These are phyloP conservation scores for Euura saliciscinereae DNA, from an alignment of 1,140 invertebrate species.

Conservation along the genomic window DNA sequence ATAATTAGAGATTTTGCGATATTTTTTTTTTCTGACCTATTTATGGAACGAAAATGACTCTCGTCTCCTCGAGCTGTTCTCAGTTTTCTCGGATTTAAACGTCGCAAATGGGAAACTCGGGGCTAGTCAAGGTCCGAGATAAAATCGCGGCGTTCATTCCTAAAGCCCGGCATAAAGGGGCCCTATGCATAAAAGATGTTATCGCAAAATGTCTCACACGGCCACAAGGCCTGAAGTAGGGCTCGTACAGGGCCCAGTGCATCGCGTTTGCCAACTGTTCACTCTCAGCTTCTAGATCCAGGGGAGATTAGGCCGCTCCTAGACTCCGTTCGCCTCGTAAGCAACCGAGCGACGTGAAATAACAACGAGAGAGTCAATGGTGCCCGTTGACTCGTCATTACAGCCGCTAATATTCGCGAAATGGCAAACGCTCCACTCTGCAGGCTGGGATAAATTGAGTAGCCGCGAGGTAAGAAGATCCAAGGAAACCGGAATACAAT, in stretches of 20 bases:
- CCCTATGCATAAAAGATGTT: constrained; percentile 7
- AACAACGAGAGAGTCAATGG: constrained; percentile 3
- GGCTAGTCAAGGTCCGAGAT: not conserved
- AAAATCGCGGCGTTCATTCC: constrained; percentile 1
- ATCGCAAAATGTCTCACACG: constrained; percentile 3
- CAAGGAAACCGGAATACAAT: not conserved
- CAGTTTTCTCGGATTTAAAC: not conserved
- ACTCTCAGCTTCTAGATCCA: constrained; percentile 1
- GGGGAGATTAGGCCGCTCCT: not conserved
- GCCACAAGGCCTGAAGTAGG: not conserved
- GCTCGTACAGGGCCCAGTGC: not conserved
- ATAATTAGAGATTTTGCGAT: too few species aligned
- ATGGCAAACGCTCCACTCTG: not conserved
- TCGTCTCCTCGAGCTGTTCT: too few species aligned
- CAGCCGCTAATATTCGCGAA: not conserved
- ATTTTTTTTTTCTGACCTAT: too few species aligned
- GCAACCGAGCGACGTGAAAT: not conserved
- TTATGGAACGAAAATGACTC: too few species aligned
- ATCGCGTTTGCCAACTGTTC: constrained; percentile 6
- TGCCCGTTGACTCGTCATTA: constrained; percentile 2
- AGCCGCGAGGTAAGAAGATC: not conserved
- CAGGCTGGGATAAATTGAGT: too few species aligned
- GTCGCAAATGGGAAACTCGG: not conserved
- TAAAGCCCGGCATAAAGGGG: constrained; percentile 2
- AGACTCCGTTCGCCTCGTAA: not conserved